A percentile compares a stretch with the other conserved stretches of the same genome.
Conservation (phyloP, 1,140 invertebrate species). For the Ooceraea biroi region DNA sequence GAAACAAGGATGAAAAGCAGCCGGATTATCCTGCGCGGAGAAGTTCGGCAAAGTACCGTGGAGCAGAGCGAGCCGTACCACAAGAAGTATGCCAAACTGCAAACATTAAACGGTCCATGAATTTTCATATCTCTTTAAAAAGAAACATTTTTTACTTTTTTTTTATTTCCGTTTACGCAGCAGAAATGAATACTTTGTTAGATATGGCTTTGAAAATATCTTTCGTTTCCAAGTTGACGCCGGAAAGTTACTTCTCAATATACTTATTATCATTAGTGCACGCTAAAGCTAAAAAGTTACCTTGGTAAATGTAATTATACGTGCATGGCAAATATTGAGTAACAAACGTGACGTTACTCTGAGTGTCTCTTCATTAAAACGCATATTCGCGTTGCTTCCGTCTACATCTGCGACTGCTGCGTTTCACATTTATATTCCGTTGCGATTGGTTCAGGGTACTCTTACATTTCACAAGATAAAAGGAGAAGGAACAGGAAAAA, state of each 20-base stretch:
- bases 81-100: constrained; percentile 88
- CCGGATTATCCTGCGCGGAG: constrained; percentile 94
- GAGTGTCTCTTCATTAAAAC: constrained; percentile 29
- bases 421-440: neutral
- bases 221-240: neutral
- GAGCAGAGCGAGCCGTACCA: constrained; percentile 90
- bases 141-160: constrained; percentile 41
- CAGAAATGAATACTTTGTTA: constrained; percentile 16
- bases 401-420: neutral
- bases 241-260: neutral
- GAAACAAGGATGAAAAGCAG: constrained; percentile 92
- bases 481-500: neutral
- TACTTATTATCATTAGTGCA: neutral
- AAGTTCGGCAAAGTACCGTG: constrained; percentile 93
- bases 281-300: neutral
- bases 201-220: neutral
- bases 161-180: neutral
- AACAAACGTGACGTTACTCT: constrained; percentile 12
- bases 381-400: neutral
- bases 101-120: constrained; percentile 72
- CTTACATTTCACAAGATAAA: neutral
- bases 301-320: neutral
- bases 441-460: neutral
- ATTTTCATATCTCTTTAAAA: constrained; percentile 43
- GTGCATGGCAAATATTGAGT: neutral